A percentile compares a stretch with the other conserved stretches of the same genome.
phyloP scores from a whole-genome alignment of 2,797 vertebrate genomes.

The Loris lydekkerianus region DNA sequence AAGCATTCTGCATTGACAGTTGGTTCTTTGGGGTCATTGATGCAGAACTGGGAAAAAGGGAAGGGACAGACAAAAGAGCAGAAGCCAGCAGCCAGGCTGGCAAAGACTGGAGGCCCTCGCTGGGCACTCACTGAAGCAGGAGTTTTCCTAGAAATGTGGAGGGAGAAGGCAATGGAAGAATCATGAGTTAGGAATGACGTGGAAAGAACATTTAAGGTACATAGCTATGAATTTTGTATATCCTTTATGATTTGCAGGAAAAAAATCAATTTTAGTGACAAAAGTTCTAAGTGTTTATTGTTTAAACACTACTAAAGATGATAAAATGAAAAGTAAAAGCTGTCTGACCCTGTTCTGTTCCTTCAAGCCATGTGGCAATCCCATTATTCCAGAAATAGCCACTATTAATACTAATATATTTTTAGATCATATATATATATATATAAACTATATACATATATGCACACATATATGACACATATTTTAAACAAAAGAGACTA shows the following conservation, averaged over 20 bases:
- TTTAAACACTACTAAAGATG: not conserved
- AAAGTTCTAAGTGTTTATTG: not conserved
- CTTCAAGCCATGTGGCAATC: not conserved
- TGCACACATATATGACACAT: not conserved
- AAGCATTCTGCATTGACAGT: not conserved
- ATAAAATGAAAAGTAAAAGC: not conserved
- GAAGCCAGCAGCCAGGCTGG: not conserved
- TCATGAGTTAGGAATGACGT: not conserved
- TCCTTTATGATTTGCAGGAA: not conserved
- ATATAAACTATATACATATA: not conserved
- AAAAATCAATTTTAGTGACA: not conserved
- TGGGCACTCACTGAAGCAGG: not conserved
- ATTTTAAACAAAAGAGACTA: slow-evolving; percentile 32
- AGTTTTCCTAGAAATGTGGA: not conserved
- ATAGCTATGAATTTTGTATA: not conserved
- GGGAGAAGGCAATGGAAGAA: not conserved
- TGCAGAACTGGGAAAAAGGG: not conserved
- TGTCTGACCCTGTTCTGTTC: not conserved
- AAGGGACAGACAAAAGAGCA: not conserved
- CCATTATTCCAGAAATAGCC: slow-evolving; percentile 19
- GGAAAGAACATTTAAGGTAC: not conserved
- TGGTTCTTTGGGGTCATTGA: not conserved
- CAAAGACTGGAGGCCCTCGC: not conserved
- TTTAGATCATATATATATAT: not conserved
- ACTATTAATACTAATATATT: not conserved